Conservation (phyloP, 2,888 invertebrate genomes). For the Ceraclea dissimilis region DNA sequence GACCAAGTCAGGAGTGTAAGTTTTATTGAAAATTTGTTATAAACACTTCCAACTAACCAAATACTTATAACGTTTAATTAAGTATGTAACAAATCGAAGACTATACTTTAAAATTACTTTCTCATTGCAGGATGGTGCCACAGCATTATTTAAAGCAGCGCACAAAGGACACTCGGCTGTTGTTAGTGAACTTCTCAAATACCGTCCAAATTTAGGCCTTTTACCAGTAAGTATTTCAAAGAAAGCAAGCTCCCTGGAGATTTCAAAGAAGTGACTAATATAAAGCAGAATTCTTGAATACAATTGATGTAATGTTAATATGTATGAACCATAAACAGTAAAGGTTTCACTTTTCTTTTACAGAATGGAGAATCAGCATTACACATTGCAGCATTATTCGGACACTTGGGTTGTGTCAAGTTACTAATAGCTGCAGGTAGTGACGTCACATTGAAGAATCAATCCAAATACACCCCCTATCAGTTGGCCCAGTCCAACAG, state of each 20-base stretch:
- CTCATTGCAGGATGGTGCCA: constrained; percentile 88
- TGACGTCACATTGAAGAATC: constrained; percentile 60
- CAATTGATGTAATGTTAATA: too few relatives aligned
- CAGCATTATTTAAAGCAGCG: constrained; percentile 88
- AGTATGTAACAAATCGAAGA: not conserved
- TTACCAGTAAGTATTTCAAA: constrained; percentile 64
- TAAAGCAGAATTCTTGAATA: too few relatives aligned
- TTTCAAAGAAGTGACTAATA: too few relatives aligned
- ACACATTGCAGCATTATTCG: constrained; percentile 87
- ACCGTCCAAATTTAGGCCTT: constrained; percentile 72
- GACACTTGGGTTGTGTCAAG: constrained; percentile 71
- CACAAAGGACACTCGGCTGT: constrained; percentile 91
- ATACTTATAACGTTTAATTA: not conserved
- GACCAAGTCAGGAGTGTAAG: constrained; percentile 74
- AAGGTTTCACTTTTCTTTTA: constrained; percentile 20
- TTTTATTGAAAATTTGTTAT: too few relatives aligned
- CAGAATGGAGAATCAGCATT: constrained; percentile 89
- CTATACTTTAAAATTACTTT: too few relatives aligned
- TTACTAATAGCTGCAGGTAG: constrained; percentile 65
- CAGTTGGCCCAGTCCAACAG: constrained; percentile 55
- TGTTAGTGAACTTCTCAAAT: constrained; percentile 73
- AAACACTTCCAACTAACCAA: too few relatives aligned
- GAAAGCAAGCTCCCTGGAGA: too few relatives aligned
- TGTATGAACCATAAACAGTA: too few relatives aligned
- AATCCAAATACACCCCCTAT: constrained; percentile 60